Base-by-base conservation (phyloP, 2,888 invertebrate genomes). In the Oasisia sp. region DNA sequence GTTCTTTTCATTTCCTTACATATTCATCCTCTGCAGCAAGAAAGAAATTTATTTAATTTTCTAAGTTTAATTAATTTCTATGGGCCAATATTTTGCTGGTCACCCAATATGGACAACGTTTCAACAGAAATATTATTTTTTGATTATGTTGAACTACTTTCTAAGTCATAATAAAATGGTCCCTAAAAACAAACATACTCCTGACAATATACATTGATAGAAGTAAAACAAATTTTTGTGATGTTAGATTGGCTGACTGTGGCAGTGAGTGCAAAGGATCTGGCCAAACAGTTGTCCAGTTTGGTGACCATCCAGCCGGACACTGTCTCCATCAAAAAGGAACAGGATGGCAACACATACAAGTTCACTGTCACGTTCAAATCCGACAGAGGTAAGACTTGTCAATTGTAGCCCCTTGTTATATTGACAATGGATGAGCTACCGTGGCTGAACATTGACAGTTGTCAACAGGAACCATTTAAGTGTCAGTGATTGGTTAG, bases 221-320 rank as follows among this genome's bases (percentile, higher is more conserved):
- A 50, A 12, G 50, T 74, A 74, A 74, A 27, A 74, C 14, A 27
- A 27, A 74, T 27, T 74, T 74, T 74, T 74, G 74, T 74, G 27
- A 74, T 74, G 45, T 50, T 92, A 94, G 94, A n/a, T 32, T 92
- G 92, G 14, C 56, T 94, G 90, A 91, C 58, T 32, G 90, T 91
- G 50, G 56, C 32, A n/a, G 44, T 92, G 32, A 32, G 90, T 32
- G 93, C 89, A 14, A 27, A 45, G 14, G 74, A 58, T 2, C 92
- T 94, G 11, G 50, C 58, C 38, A 91, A n/a, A 50, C 93, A 92
- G 56, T 91, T 95, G 50, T 94, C 94, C 91, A 56, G 90, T 14
- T 92, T 94, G 91, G 94, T 94, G 32, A 93, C 93, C 12, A 92
- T 94, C 56, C 91, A 92, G 7, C 93, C 94, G 11, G 94, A 94